Evolutionary conservation across 1,140 invertebrate genomes (phyloP), one percentile per base, ranked within the genome.

Genomic region (Cephus cinctus): DNA sequence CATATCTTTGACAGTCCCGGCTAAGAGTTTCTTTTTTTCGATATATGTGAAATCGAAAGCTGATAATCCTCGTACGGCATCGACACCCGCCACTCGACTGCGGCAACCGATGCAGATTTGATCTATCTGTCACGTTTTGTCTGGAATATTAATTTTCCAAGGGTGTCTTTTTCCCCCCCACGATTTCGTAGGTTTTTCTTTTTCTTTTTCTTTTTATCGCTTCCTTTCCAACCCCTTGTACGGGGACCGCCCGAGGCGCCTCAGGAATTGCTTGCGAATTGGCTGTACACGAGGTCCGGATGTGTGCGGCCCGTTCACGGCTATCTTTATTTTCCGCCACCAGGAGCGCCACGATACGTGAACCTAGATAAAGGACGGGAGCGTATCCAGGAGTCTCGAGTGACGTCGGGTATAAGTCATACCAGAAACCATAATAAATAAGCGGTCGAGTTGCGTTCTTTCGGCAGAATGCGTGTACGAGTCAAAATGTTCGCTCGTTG

Each of bases 91-190:
- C 15, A 19, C 31, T 23, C n/a, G 32, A 44, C 47, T 38, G 45
- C 38, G 49, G 35, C 18, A 15, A 36, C 34, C 23, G 57, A 71
- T 71, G 67, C 69, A 75, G 67, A 72, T 72, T 75, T 72, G 68
- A 75, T 73, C 62, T 69, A 63, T 71, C 70, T 70, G 72, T 75
- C 72, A 75, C 57, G 63, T 68, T n/a, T 73, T 69, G 67, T 70
- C 67, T 64, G 60, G 62, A 71, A 73, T 72, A 75, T 73, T 74
- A 73, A 75, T 73, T 75, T 63, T 63, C 57, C 19, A n/a, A 20
- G 8, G 23, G 50, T 54, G 35, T 16, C 12, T 35, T 2, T 27
- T 44, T 42, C 34, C 31, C 4, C 8, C 27, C 38, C 14, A 30
- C 47, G n/a, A 35, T 15, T 21, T 11, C 30, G 18, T 20, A 14